Evolutionary conservation across 1,140 invertebrate species (phyloP).

Genomic region (Caenorhabditis brenneri): DNA sequence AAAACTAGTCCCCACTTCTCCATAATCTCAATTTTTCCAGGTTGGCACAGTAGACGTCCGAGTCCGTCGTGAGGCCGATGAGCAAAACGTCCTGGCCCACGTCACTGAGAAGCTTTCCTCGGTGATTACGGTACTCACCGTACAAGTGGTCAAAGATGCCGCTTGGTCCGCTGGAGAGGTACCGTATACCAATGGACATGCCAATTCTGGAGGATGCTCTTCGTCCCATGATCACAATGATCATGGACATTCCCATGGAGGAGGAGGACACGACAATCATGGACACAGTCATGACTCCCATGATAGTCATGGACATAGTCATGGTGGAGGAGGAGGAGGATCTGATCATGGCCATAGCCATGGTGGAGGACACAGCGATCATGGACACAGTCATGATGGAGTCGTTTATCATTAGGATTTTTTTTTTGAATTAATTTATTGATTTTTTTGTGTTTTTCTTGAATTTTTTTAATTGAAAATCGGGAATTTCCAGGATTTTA

Average conservation of each 20-base stretch:
- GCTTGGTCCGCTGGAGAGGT: constrained; percentile 25
- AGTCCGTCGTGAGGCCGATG: constrained; percentile 77
- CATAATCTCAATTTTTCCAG: constrained; percentile 71
- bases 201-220: not conserved
- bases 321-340: not conserved
- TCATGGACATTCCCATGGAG: constrained; percentile 43
- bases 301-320: constrained; percentile 36
- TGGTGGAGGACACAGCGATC: not conserved
- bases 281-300: constrained; percentile 7
- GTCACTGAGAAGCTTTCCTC: constrained; percentile 75
- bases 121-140: constrained; percentile 75
- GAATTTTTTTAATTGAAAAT: not conserved
- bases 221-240: not conserved
- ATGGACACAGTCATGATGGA: constrained; percentile 21
- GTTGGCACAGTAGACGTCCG: constrained; percentile 77
- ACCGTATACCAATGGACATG: not conserved
- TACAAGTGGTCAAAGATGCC: constrained; percentile 73
- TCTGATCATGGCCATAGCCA: not conserved
- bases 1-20: no score
- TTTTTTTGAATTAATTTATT: not conserved
- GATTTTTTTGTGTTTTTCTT: not conserved
- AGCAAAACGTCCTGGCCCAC: constrained; percentile 76
- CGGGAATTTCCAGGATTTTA: not conserved
- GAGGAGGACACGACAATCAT: not conserved
- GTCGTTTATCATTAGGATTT: constrained; percentile 43